A percentile compares a stretch with the other conserved stretches of the same genome.
These are phyloP conservation scores for Mellilla xanthometata DNA, from an alignment of 2,888 invertebrate species.

Conservation along the genomic window DNA sequence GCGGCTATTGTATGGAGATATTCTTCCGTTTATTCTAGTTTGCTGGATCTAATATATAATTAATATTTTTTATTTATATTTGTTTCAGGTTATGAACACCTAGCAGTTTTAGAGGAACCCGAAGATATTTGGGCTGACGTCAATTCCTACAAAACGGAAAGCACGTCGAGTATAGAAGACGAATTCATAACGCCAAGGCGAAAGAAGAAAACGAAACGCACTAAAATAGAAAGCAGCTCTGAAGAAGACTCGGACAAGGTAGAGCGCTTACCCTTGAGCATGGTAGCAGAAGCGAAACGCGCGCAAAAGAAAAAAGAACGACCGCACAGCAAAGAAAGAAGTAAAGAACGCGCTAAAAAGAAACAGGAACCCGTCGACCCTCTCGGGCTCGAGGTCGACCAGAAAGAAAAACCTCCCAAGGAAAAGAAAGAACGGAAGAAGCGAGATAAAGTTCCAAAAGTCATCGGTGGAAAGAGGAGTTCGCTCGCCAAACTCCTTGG, in stretches of 20 bases:
- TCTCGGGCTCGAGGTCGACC: slow-evolving; percentile 25
- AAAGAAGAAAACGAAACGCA: slow-evolving; percentile 49
- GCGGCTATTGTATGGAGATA: too few relatives aligned
- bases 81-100: slow-evolving; percentile 69
- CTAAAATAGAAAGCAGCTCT: slow-evolving; percentile 19
- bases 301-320: slow-evolving; percentile 55
- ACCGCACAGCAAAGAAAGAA: slow-evolving; percentile 60
- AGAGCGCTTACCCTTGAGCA: slow-evolving; percentile 63
- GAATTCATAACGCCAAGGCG: slow-evolving; percentile 29
- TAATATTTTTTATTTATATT: too few relatives aligned
- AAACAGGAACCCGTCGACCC: slow-evolving; percentile 29
- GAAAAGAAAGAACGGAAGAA: slow-evolving; percentile 38
- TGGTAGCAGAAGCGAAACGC: slow-evolving; percentile 45
- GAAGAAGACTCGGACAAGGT: slow-evolving; percentile 58
- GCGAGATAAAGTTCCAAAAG: slow-evolving; percentile 33
- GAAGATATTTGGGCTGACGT: slow-evolving; percentile 58
- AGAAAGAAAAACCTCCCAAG: slow-evolving; percentile 30
- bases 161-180: slow-evolving; percentile 40
- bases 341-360: slow-evolving; percentile 44
- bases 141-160: slow-evolving; percentile 44
- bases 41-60: too few relatives aligned
- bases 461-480: slow-evolving; percentile 27
- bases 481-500: slow-evolving; percentile 54
- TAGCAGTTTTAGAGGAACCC: slow-evolving; percentile 63
- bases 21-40: too few relatives aligned